Evolutionary conservation across 1,140 invertebrate genomes (phyloP), one percentile per base, ranked within the genome.

Genomic region (Drosophila repleta): DNA sequence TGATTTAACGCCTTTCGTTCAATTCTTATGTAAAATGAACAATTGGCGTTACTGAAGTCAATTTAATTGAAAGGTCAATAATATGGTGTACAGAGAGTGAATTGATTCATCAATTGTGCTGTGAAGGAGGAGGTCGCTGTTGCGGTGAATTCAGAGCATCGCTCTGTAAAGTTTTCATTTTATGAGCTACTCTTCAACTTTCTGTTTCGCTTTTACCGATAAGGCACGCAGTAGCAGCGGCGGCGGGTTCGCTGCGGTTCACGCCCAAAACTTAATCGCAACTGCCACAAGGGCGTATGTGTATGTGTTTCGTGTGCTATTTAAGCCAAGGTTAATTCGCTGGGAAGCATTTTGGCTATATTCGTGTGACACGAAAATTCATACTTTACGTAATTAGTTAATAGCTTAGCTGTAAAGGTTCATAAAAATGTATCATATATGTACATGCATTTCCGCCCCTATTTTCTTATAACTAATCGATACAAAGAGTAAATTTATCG

Each of bases 91-190:
- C 39, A 49, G 51, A 64, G 55, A 61, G 58, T 62, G 65, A 77
- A 87, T 84, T 77, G 69, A 81, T 83, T 84, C 71, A 83, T 76
- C 69, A 61, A 84, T 79, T 75, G 8, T 48, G 26, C 32, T 24
- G 43, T 43, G 29, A n/a, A 26, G 29, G 15, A 26, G 29, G 48
- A 24, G 15, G 48, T 21, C 26, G 29, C 21, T 17, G 10, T 10
- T 21, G 20, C 45, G n/a, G n/a, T 11, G 21, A 62, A 35, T 64
- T 32, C 41, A 35, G 55, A 13, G 39, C 35, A 37, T 37, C 17
- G 41, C 29, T 81, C 63, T 37, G 45, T 29, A 69, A 48, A 46
- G 51, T 56, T 53, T 29, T 74, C 70, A 69, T 62, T 58, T 65
- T 63, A 26, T 65, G 35, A 29, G 29, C 43, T 69, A 41, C 48